phyloP scores from a whole-genome alignment of 2,888 invertebrate species.

The Scaptomyza flava region DNA sequence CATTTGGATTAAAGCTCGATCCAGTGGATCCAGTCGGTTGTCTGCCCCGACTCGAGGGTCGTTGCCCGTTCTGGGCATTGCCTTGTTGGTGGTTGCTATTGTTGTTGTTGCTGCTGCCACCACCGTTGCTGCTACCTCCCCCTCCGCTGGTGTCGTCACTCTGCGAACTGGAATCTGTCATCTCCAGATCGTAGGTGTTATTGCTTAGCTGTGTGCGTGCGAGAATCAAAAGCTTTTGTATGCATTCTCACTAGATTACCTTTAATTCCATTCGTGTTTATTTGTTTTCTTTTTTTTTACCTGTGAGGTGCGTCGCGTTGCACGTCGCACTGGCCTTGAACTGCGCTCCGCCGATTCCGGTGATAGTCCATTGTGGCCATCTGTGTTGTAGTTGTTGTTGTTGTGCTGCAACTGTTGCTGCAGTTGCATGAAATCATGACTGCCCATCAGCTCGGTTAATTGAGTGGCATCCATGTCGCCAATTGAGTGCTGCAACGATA shows the following conservation, averaged over 20 bases:
- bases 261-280: background rate
- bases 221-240: background rate
- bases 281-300: conserved; percentile 41
- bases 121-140: conserved; percentile 83
- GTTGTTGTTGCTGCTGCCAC: conserved; percentile 75
- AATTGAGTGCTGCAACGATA: conserved; percentile 28
- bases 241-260: background rate
- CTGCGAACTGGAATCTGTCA: conserved; percentile 84
- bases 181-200: conserved; percentile 84
- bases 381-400: conserved; percentile 72
- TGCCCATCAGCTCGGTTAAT: conserved; percentile 75
- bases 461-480: conserved; percentile 73
- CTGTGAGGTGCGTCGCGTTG: conserved; percentile 82
- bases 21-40: conserved; percentile 47
- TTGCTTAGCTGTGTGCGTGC: conserved; percentile 74
- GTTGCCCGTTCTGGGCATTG: conserved; percentile 35
- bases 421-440: conserved; percentile 78
- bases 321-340: conserved; percentile 81
- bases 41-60: conserved; percentile 80
- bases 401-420: conserved; percentile 75
- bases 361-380: conserved; percentile 68
- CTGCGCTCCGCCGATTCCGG: conserved; percentile 78
- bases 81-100: conserved; percentile 50
- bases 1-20: conserved; percentile 24
- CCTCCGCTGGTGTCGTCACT: conserved; percentile 84